phyloP scores from a whole-genome alignment of 2,113 vertebrate species.

The Callopanchax toddi region DNA sequence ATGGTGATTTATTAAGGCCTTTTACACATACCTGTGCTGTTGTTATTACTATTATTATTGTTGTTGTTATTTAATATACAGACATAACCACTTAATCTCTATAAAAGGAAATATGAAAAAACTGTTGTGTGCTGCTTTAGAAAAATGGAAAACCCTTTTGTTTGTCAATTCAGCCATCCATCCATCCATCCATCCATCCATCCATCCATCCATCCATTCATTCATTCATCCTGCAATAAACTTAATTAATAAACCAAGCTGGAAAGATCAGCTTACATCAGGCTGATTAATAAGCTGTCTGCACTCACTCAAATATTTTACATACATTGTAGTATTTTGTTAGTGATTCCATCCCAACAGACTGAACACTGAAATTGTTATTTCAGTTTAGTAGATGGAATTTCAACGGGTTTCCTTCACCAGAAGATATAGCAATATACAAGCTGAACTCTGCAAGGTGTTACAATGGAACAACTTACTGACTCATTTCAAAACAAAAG shows the following conservation, averaged over 20 bases:
- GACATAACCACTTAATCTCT: no score
- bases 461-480: not conserved
- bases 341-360: not conserved
- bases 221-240: conserved; percentile 18
- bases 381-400: no score
- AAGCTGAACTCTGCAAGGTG: not conserved
- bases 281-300: not conserved
- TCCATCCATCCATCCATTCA: not conserved
- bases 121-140: no score
- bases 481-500: no score
- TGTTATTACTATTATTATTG: no score
- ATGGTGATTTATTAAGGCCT: no score
- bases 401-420: not conserved
- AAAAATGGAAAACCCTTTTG: no score
- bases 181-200: conserved; percentile 23
- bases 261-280: conserved; percentile 26
- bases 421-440: not conserved
- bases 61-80: no score
- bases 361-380: not conserved
- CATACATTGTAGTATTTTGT: not conserved
- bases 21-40: no score
- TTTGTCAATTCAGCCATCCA: no score
- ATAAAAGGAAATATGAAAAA: no score
- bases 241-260: conserved; percentile 41
- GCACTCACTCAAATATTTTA: not conserved